Evolutionary conservation across 1,140 invertebrate species (phyloP).

Genomic region (Drosophila lacteicornis): DNA sequence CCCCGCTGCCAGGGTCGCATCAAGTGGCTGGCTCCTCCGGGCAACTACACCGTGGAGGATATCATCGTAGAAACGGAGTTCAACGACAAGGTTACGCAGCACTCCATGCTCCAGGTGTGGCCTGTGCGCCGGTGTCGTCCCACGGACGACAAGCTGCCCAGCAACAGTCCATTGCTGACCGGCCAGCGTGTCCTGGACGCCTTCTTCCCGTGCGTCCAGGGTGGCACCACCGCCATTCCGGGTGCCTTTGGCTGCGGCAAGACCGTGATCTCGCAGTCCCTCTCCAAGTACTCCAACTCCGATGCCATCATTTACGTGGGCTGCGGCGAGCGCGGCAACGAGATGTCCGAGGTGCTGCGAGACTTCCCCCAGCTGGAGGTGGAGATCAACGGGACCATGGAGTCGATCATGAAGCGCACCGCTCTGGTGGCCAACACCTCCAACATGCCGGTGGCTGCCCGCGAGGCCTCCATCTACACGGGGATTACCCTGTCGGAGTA

Average conservation of each 20-base stretch:
- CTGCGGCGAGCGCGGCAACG: slow-evolving; percentile 97
- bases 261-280: slow-evolving; percentile 89
- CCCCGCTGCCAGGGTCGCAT: slow-evolving; percentile 97
- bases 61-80: slow-evolving; percentile 98
- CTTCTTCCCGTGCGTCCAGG: slow-evolving; percentile 99
- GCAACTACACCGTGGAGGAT: slow-evolving; percentile 97
- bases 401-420: slow-evolving; percentile 99
- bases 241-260: slow-evolving; percentile 93
- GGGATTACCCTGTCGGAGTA: slow-evolving; percentile 99
- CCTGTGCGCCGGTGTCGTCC: slow-evolving; percentile 98
- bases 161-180: slow-evolving; percentile 98
- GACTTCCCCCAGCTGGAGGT: slow-evolving; percentile 99
- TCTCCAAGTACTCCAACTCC: slow-evolving; percentile 99
- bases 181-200: slow-evolving; percentile 99
- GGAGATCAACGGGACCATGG: slow-evolving; percentile 97
- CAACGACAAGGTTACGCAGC: slow-evolving; percentile 95
- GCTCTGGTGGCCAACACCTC: slow-evolving; percentile 99
- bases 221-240: slow-evolving; percentile 99
- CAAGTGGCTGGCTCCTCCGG: slow-evolving; percentile 95
- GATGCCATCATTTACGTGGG: slow-evolving; percentile 99
- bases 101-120: slow-evolving; percentile 97
- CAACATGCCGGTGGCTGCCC: slow-evolving; percentile 99
- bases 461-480: slow-evolving; percentile 99
- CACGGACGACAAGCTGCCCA: slow-evolving; percentile 97
- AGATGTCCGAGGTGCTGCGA: slow-evolving; percentile 95